Evolutionary conservation across 1,140 invertebrate species (phyloP), one percentile per base, ranked within the genome.

Genomic region (Grapholita molesta): DNA sequence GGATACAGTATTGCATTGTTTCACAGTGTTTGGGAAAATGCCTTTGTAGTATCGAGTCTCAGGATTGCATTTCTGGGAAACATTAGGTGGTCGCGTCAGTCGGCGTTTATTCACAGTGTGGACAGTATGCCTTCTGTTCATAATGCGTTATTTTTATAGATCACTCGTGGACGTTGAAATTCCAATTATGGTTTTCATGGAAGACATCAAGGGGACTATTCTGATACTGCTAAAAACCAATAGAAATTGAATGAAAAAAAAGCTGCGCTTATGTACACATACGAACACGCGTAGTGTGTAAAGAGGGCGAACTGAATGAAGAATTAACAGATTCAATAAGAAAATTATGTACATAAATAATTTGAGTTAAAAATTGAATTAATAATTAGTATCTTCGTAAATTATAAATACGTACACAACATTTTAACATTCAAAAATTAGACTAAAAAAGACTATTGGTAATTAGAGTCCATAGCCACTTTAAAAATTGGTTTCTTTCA

Each of bases 161-260:
- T 71, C 72, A 72, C 68, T 68, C 25, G 68, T 73, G 73, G 76
- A 75, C 74, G 30, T 42, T 68, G 70, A 77, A 79, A 77, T 70
- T 78, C 1, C 77, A 79, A 72, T 79, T 76, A 70, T 33, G 24
- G 28, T 52, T 48, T 81, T 78, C 74, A 72, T 64, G 32, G 75
- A 79, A 79, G 64, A 12, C 66, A 66, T 68, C 67, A 55, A 33
- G 28, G 23, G 53, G 65, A 66, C 12, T 66, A 55, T 35, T 42
- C n/a, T 18, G 5, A 15, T 8, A 21, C 7, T 1, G 42, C 42
- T 48, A 48, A 21, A n/a, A 48, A 48, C 42, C 8, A 0, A 33
- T 35, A n/a, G 12, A 38, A 21, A 48, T 48, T 48, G 1, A 48
- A 8, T 48, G 42, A 18, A 48, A 2, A 48, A 48, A 3, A 8